Conservation (phyloP, 2,113 vertebrate species). For the Corapipo altera region DNA sequence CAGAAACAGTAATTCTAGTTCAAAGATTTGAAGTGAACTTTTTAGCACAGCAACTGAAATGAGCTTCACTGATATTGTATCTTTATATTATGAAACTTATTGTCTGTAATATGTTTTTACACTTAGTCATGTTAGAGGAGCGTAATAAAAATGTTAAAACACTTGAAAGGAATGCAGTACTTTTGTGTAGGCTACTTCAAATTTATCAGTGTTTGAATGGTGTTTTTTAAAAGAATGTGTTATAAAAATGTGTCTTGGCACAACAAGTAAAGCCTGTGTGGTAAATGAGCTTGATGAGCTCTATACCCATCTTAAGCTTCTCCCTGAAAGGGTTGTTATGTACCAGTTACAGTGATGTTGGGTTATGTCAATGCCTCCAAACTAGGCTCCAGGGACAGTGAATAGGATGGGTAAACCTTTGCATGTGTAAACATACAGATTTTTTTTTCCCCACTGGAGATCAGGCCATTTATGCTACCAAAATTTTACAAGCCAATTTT, state of each 20-base stretch:
- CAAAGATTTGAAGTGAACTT: not conserved
- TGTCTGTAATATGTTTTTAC: not conserved
- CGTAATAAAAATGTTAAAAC: not conserved
- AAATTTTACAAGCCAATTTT: not conserved
- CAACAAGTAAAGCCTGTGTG: not conserved
- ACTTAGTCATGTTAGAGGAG: not conserved
- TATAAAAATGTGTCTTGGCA: not conserved
- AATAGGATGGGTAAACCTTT: not conserved
- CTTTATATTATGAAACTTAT: not conserved
- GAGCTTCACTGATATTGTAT: rapidly evolving
- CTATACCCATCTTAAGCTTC: not conserved
- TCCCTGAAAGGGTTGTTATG: not conserved
- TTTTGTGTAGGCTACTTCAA: not conserved
- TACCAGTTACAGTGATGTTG: not conserved
- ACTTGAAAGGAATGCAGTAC: not conserved
- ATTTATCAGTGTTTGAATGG: not conserved
- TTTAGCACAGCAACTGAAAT: not conserved
- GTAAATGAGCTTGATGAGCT: not conserved
- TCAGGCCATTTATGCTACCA: not conserved
- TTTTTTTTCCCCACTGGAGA: not conserved
- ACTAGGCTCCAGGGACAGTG: not conserved
- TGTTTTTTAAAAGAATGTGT: not conserved
- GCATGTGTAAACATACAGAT: rapidly evolving
- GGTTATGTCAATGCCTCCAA: not conserved
- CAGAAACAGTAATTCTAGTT: not conserved